Evolutionary conservation across 2,113 vertebrate genomes (phyloP), one percentile per base, ranked within the genome.

Genomic region (Sporophila hypoxantha): DNA sequence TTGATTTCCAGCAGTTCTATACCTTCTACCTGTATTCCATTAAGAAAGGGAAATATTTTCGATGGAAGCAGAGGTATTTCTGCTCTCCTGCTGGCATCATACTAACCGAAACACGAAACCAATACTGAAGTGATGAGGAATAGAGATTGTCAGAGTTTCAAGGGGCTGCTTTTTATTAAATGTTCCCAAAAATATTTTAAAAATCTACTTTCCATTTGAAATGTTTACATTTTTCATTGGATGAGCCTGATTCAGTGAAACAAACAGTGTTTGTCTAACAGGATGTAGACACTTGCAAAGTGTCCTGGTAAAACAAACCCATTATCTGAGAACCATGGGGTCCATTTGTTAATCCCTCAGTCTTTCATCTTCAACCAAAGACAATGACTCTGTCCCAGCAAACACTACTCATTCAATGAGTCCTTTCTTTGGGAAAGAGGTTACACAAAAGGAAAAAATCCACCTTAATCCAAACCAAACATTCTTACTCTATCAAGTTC

Each of bases 391-490:
- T 83, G 18, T 57, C 46, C 41, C 37, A 68, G 55, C 10, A 88
- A 83, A 77, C 44, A 27, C 5, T 26, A n/a, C 42, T 68, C 37
- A 56, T 50, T 85, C 65, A 92, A 36, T 41, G 46, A 88, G 26
- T 22, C 36, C 87, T 89, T 88, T 93, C 62, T 88, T 34, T 53
- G 37, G 22, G 23, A 69, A 30, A 30, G 17, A 60, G 52, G 17
- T 66, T 73, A 21, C 57, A 71, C 18, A 79, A 82, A 82, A 92
- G 19, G 39, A 10, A 75, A 83, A 83, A 0, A 6, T 3, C 7
- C 15, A 81, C 16, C 29, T 78, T 78, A 81, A 85, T 78, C 59
- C 64, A 93, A 88, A 76, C 32, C 71, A 90, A 90, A 88, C 71
- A 87, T 93, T 82, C 66, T 82, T 82, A 36, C 3, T 82, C 29